phyloP scores from a whole-genome alignment of 2,113 vertebrate species.

The human region GRCh38 chr4:33986501-33987000 shows the following conservation, averaged over 20 bases:
- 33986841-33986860: background rate
- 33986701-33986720: background rate
- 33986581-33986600: constrained; percentile 11
- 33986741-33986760: background rate
- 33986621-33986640: background rate
- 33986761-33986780: background rate
- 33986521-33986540: background rate
- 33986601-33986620: background rate
- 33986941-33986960: background rate
- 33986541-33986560: background rate
- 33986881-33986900: background rate
- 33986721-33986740: background rate
- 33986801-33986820: background rate
- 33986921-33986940: background rate
- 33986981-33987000: background rate
- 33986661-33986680: background rate
- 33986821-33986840: background rate
- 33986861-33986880: background rate
- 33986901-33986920: background rate
- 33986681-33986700: background rate
- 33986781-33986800: background rate
- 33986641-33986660: background rate
- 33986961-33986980: background rate
- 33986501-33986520: background rate
- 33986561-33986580: background rate